Evolutionary conservation across 2,888 invertebrate genomes (phyloP), one percentile per base, ranked within the genome.

Genomic region (Drosophila buzzatii): DNA sequence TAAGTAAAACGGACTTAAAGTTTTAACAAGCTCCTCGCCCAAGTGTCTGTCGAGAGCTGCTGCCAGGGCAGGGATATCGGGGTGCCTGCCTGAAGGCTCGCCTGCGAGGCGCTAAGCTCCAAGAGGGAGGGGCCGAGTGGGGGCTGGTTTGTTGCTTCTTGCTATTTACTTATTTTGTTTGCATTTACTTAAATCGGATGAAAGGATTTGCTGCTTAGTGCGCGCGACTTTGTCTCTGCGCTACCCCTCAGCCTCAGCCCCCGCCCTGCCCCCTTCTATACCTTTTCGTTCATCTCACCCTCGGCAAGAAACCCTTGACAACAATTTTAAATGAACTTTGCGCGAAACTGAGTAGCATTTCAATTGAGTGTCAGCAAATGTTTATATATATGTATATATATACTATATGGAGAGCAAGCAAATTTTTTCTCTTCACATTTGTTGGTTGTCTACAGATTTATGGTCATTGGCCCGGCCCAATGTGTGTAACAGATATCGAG

Each of bases 171-270:
- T 86, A 89, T 86, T 86, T 86, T 86, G 85, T 86, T 86, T 86
- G 87, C 85, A 86, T 86, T 86, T 86, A 86, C 85, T 86, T 89
- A 86, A 86, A 86, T 86, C 85, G 85, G 85, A 86, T 86, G 89
- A 86, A 89, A 87, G 89, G 85, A 86, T 86, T 86, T 86, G 89
- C 85, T 89, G 87, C 89, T 89, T 87, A 89, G 87, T 73, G 89
- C 80, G 85, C 82, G 85, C 84, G 85, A 85, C 87, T 84, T 88
- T 83, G 70, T 77, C 70, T 85, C 70, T 68, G 41, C 63, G 20
- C 8, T 56, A 31, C 27, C 20, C 39, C 47, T 12, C 37, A 39
- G 27, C 52, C 41, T n/a, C 35, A 33, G 23, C 18, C 20, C 31
- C 33, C 45, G 44, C n/a, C 20, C 35, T 27, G 20, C 18, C 18